Percentiles rank a stretch among this genome's conserved stretches.
Conservation (phyloP, 2,113 vertebrate species). For the Thunnus thynnus region DNA sequence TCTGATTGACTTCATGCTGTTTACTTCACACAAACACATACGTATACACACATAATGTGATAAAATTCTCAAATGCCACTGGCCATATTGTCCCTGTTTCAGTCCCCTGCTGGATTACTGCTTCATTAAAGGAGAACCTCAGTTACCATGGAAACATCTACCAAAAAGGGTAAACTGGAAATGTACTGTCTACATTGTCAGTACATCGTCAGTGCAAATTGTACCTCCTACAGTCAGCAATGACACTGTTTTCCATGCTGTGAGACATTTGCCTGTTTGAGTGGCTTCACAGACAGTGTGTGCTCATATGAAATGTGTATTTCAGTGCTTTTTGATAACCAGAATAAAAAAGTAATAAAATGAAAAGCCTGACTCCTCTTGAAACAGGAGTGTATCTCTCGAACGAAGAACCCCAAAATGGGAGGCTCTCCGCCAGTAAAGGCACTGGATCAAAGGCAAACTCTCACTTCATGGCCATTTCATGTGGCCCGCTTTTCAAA, state of each 20-base stretch:
- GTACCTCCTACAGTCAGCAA: conserved; percentile 37
- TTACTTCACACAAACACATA: conserved; percentile 13
- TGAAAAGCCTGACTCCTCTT: background rate
- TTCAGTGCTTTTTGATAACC: background rate
- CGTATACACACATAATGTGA: conserved; percentile 9
- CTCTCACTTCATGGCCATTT: conserved; percentile 55
- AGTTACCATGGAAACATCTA: conserved; percentile 73
- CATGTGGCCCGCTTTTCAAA: conserved; percentile 32
- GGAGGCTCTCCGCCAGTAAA: conserved; percentile 42
- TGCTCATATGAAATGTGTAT: background rate
- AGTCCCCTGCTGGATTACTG: conserved; percentile 64
- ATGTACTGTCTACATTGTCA: conserved; percentile 37
- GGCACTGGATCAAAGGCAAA: conserved; percentile 59
- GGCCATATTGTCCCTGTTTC: conserved; percentile 63
- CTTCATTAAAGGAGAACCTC: conserved; percentile 66
- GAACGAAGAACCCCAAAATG: conserved; percentile 38
- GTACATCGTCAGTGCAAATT: conserved; percentile 19
- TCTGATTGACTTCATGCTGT: conserved; percentile 46
- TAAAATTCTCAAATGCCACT: conserved; percentile 66
- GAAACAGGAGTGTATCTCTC: conserved; percentile 16
- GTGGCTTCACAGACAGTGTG: background rate
- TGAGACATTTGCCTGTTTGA: conserved; percentile 8
- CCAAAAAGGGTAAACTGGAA: conserved; percentile 56
- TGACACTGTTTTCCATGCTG: conserved; percentile 20
- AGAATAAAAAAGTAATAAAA: background rate